phyloP scores from a whole-genome alignment of 2,797 vertebrate genomes.

The Pseudochirops cupreus region DNA sequence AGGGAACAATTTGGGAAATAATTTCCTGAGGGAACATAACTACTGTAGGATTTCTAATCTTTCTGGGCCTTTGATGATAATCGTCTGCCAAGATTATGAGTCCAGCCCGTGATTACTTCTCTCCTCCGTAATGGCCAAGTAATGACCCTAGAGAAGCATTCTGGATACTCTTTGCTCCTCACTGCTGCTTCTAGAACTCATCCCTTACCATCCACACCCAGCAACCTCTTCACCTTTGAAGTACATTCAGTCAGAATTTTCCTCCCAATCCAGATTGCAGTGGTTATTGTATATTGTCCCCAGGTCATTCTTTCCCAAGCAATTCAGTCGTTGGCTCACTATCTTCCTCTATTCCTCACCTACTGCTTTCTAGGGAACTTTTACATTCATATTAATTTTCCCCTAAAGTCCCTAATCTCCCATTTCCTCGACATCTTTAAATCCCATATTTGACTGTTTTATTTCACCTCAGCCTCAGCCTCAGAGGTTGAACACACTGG shows the following conservation, averaged over 20 bases:
- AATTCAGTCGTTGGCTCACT: neutral
- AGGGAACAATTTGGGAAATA: neutral
- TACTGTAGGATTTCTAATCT: neutral
- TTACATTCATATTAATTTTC: neutral
- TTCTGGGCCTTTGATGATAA: neutral
- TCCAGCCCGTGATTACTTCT: neutral
- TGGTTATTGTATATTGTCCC: neutral
- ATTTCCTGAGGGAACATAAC: neutral
- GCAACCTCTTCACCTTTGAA: neutral
- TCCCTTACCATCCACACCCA: neutral
- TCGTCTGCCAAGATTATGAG: neutral
- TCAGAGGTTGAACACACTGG: neutral
- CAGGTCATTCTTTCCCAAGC: neutral
- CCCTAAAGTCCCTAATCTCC: neutral
- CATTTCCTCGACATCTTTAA: neutral
- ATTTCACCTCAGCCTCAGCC: neutral
- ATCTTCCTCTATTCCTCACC: neutral
- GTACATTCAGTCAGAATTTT: neutral
- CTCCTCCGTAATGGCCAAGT: neutral
- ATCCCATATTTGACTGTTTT: neutral
- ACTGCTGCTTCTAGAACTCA: neutral
- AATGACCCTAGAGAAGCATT: neutral
- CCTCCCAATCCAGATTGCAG: neutral
- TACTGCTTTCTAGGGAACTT: neutral
- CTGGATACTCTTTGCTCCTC: neutral